Percentiles rank a stretch among this genome's conserved stretches.
Evolutionary conservation across 2,888 invertebrate species (phyloP).

Genomic region (Trissolcus japonicus): DNA sequence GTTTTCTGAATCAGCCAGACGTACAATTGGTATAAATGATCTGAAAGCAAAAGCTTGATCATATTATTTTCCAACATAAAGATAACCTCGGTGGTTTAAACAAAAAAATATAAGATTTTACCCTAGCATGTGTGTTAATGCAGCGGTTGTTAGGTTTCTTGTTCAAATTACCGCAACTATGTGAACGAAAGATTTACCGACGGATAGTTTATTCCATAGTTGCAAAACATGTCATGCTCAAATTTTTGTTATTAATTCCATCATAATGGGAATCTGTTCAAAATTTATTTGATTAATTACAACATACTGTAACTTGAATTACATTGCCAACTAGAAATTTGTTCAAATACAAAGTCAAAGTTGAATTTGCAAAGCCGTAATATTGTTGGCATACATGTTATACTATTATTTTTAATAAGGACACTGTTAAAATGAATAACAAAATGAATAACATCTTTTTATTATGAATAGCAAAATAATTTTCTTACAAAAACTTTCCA

Average conservation of each 20-base stretch:
- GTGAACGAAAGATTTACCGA: conserved; percentile 6
- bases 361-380: no score
- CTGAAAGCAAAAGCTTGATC: conserved; percentile 26
- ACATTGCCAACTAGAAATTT: no score
- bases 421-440: no score
- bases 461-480: no score
- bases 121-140: conserved; percentile 15
- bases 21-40: neutral
- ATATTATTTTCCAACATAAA: conserved; percentile 21
- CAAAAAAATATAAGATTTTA: conserved; percentile 10
- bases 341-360: no score
- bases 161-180: conserved; percentile 26
- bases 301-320: no score
- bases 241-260: neutral
- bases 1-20: neutral
- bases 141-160: conserved; percentile 20
- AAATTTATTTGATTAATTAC: no score
- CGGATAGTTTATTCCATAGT: conserved; percentile 4
- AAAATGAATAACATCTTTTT: no score
- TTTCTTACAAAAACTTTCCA: no score
- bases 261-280: no score
- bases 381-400: no score
- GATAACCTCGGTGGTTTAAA: conserved; percentile 12
- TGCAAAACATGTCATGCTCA: conserved; percentile 1
- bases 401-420: no score